phyloP scores from a whole-genome alignment of 2,113 vertebrate genomes.

The Ophiodon elongatus region DNA sequence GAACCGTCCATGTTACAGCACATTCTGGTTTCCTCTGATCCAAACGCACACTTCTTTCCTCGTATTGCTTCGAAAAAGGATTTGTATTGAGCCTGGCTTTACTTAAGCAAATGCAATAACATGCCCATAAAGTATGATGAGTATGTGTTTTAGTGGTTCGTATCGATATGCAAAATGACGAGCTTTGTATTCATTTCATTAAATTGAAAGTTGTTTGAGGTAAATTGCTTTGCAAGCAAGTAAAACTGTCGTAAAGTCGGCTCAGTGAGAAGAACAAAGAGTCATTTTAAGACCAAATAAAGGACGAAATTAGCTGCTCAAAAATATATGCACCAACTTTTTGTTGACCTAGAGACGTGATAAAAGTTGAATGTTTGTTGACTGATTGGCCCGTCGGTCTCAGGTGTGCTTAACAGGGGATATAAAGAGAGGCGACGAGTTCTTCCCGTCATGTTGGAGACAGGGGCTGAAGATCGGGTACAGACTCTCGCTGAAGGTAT shows the following conservation, averaged over 20 bases:
- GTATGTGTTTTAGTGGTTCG: background rate
- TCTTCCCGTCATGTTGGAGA: slow-evolving; percentile 80
- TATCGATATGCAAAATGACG: background rate
- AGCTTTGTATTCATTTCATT: background rate
- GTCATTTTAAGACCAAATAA: background rate
- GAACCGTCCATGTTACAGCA: too few species aligned
- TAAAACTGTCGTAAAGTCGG: background rate
- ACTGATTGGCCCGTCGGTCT: slow-evolving; percentile 5
- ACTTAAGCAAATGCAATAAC: background rate
- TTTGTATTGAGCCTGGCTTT: background rate
- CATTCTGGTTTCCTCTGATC: background rate
- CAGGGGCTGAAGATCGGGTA: slow-evolving; percentile 87
- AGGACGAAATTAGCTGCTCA: background rate
- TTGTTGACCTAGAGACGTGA: background rate
- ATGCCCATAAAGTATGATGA: background rate
- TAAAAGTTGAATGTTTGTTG: background rate
- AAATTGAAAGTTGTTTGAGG: background rate
- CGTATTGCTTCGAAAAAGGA: background rate
- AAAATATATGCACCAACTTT: background rate
- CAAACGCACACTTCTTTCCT: background rate
- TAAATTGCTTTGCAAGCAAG: slow-evolving; percentile 16
- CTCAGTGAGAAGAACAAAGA: background rate
- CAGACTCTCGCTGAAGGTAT: slow-evolving; percentile 79
- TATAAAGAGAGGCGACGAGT: slow-evolving; percentile 70
- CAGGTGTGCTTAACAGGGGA: slow-evolving; percentile 77